Evolutionary conservation across 2,797 vertebrate species (phyloP).

Genomic region (Cirrhinus mrigala): DNA sequence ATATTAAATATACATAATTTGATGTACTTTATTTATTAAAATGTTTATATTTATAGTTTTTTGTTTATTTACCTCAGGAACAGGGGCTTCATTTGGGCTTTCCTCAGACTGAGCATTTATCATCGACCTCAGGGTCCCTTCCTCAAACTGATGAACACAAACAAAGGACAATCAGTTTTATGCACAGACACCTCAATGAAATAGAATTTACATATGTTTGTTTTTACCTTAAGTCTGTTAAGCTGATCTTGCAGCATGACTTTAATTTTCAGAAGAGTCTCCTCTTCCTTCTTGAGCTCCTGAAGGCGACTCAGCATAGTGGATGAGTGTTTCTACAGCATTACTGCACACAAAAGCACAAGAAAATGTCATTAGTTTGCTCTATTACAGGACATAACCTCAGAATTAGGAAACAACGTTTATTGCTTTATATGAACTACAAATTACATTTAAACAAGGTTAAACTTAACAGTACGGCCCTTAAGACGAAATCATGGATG

Average conservation of each 20-base stretch:
- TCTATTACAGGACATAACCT: background rate
- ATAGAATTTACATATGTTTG: background rate
- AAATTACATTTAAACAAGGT: background rate
- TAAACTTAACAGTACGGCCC: background rate
- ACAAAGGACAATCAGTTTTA: background rate
- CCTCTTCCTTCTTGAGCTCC: conserved; percentile 87
- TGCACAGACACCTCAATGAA: background rate
- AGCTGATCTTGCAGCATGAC: conserved; percentile 85
- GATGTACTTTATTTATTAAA: too few relatives aligned
- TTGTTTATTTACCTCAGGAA: conserved; percentile 68
- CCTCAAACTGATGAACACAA: conserved; percentile 80
- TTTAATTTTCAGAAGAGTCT: conserved; percentile 87
- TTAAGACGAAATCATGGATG: background rate
- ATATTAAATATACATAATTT: too few relatives aligned
- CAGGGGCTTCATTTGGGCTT: conserved; percentile 65
- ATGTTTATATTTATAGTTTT: background rate
- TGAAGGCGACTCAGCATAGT: conserved; percentile 86
- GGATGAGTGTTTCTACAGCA: conserved; percentile 70
- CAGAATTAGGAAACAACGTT: background rate
- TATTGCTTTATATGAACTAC: background rate
- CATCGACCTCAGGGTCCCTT: conserved; percentile 83
- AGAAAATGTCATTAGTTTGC: background rate
- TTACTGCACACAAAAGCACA: conserved; percentile 65
- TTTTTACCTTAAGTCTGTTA: conserved; percentile 81
- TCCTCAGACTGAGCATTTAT: conserved; percentile 80